These are phyloP conservation scores for Drosophila trapezifrons DNA, from an alignment of 1,140 invertebrate species.

Conservation along the genomic window DNA sequence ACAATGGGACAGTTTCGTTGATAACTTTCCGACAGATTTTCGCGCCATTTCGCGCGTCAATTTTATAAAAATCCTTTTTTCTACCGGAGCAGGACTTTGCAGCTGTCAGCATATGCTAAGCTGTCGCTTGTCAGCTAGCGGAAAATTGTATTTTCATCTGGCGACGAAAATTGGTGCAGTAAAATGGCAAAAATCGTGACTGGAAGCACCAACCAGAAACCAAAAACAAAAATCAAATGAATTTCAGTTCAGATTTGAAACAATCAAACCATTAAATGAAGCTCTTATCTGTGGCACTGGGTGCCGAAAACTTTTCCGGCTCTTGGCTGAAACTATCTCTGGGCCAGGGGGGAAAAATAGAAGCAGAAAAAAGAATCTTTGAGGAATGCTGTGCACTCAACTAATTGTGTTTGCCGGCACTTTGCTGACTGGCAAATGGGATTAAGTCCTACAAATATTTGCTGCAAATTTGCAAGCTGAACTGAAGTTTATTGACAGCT, in stretches of 20 bases:
- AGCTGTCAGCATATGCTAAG: conserved; percentile 39
- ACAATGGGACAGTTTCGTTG: conserved; percentile 36
- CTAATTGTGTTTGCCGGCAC: conserved; percentile 62
- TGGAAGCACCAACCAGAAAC: not conserved
- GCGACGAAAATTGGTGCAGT: conserved; percentile 7
- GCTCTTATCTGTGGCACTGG: conserved; percentile 27
- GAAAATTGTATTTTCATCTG: conserved; percentile 44
- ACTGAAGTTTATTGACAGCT: conserved; percentile 32
- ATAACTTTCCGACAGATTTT: conserved; percentile 52
- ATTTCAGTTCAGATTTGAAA: conserved; percentile 39
- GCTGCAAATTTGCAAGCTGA: conserved; percentile 27
- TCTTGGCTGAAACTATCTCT: conserved; percentile 24
- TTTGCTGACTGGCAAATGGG: conserved; percentile 40
- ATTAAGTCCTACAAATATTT: conserved; percentile 47
- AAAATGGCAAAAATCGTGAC: conserved; percentile 30
- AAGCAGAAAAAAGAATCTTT: conserved; percentile 13
- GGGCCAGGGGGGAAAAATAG: not conserved
- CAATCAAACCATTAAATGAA: conserved; percentile 43
- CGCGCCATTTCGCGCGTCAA: conserved; percentile 46
- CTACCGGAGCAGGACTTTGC: not conserved
- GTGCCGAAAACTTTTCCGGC: conserved; percentile 28
- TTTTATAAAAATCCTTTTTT: conserved; percentile 21
- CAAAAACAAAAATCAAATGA: conserved; percentile 19
- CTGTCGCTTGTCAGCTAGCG: conserved; percentile 35
- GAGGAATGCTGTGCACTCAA: conserved; percentile 37